These are phyloP conservation scores for Chymomyza amoena DNA, from an alignment of 2,888 invertebrate genomes.

Conservation along the genomic window DNA sequence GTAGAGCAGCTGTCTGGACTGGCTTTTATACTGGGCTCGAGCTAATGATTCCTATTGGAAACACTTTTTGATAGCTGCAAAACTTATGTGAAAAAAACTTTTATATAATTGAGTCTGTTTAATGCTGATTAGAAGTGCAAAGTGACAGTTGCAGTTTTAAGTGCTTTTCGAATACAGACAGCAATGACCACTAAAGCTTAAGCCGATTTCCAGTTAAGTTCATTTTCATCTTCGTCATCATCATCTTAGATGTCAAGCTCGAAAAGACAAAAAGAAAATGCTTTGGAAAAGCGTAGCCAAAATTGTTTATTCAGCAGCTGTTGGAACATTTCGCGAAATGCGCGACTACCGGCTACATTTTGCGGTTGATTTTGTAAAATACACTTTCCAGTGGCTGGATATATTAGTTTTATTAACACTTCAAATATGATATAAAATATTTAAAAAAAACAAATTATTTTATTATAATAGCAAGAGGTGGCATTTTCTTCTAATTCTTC, in stretches of 20 bases:
- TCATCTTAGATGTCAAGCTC: background rate
- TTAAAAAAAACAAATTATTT: too few relatives aligned
- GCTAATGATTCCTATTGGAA: too few relatives aligned
- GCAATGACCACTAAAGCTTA: slow-evolving; percentile 29
- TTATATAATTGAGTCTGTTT: too few relatives aligned
- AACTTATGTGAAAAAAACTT: too few relatives aligned
- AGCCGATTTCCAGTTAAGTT: slow-evolving; percentile 64
- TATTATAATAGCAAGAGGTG: too few relatives aligned
- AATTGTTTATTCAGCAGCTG: slow-evolving; percentile 63
- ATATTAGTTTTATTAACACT: background rate
- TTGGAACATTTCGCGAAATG: slow-evolving; percentile 22
- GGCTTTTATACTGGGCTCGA: background rate
- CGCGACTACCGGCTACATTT: slow-evolving; percentile 42
- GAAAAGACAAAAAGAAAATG: background rate
- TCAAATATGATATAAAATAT: too few relatives aligned
- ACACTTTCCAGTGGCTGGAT: background rate
- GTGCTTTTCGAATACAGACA: background rate
- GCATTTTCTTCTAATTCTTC: too few relatives aligned
- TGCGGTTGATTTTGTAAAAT: background rate
- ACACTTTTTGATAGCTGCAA: too few relatives aligned
- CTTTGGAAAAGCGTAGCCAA: slow-evolving; percentile 57
- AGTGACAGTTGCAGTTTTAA: background rate
- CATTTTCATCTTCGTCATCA: slow-evolving; percentile 12
- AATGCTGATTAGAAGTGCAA: background rate
- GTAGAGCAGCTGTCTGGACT: background rate